Evolutionary conservation across 2,113 vertebrate species (phyloP), one percentile per base, ranked within the genome.

Genomic region (Psammodynastes pulverulentus): DNA sequence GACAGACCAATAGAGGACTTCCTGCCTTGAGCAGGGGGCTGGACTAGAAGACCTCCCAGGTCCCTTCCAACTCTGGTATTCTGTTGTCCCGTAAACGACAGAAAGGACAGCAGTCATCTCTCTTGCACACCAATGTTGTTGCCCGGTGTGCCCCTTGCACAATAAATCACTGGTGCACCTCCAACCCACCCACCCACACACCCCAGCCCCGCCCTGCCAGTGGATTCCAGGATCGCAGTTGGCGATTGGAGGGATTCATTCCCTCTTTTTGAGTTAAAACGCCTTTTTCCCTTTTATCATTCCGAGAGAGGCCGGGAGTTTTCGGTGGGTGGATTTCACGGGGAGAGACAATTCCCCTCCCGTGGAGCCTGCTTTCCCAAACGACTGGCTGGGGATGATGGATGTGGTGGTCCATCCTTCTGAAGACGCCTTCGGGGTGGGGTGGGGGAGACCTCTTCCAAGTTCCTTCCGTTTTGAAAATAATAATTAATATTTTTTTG

Each of bases 251-350:
- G 13, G 2, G n/a, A n/a, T 10, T 17, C n/a, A 72, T 15, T 17
- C n/a, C 15, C 6, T 7, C 17, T 17, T 34, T 72, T 72, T 3
- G n/a, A 19, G n/a, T 72, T 3, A 34, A 34, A 34, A 17, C 0
- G 2, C 62, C 4, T 72, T n/a, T n/a, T n/a, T 19, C 58, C 9
- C n/a, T 34, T 34, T 34, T 34, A 6, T 34, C 62, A 6, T 34
- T 34, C 62, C 5, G n/a, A 72, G n/a, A 2, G 13, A 34, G 45
- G 45, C 12, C 5, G n/a, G 62, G 62, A 34, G 29, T 17, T 34
- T 72, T n/a, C n/a, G 0, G 2, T 1, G n/a, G n/a, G 67, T 19
- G 67, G 15, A 8, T 39, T 39, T 8, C n/a, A 15, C 0, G 2
- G 15, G 15, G 67, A 79, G 67, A 79, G 67, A 72, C 67, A 72